Percentiles rank a stretch among this genome's conserved stretches.
Conservation (phyloP, 23 tunicate genomes). For the Botrylloides violaceus region DNA sequence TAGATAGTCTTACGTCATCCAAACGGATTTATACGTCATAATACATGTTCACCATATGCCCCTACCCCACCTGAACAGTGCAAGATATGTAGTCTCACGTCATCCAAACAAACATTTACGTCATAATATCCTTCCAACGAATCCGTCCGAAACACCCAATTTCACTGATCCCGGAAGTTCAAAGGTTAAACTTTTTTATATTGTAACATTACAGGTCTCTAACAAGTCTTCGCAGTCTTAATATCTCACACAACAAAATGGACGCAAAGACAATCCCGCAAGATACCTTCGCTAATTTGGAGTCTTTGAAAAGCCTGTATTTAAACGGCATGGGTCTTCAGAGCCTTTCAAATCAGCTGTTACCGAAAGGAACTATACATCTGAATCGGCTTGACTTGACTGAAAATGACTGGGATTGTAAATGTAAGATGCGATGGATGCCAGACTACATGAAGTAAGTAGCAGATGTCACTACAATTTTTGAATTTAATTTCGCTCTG, state of each 20-base stretch:
- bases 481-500: no score
- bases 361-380: conserved; percentile 39
- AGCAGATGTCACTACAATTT: no score
- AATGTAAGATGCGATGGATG: conserved; percentile 59
- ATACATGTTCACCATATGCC: no score
- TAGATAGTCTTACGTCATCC: no score
- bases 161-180: no score
- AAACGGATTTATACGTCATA: no score
- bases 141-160: no score
- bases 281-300: conserved; percentile 25
- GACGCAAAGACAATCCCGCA: conserved; percentile 22
- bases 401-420: conserved; percentile 58
- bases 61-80: no score
- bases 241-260: conserved; percentile 52
- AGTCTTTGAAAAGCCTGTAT: conserved; percentile 41
- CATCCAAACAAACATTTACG: no score
- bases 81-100: no score
- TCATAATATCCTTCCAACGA: no score
- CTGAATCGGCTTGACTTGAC: conserved; percentile 53
- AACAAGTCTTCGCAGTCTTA: conserved; percentile 37
- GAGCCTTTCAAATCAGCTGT: conserved; percentile 34
- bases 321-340: conserved; percentile 31
- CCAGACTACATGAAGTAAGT: conserved; percentile 61
- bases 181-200: no score
- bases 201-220: conserved; percentile 43